These are phyloP conservation scores for Gymnocypris eckloni DNA, from an alignment of 2,797 vertebrate species.

Conservation along the genomic window DNA sequence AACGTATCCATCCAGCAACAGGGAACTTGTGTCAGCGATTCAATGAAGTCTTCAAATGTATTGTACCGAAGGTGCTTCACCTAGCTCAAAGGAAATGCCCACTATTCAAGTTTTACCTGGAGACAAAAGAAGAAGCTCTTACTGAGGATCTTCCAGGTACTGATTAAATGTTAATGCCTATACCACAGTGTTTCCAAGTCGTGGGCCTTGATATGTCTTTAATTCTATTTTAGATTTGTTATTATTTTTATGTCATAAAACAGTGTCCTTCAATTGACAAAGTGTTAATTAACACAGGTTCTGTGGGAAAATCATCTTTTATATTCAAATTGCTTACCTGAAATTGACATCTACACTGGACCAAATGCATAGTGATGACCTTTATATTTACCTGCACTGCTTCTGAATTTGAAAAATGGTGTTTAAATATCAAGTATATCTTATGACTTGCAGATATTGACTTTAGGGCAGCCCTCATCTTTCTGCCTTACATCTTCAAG, in stretches of 20 bases:
- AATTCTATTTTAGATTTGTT: constrained; percentile 20
- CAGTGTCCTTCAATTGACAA: neutral
- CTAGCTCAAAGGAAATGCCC: constrained; percentile 15
- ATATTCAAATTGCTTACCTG: constrained; percentile 4
- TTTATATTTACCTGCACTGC: neutral
- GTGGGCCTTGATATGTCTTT: neutral
- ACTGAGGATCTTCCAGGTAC: constrained; percentile 20
- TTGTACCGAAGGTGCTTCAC: constrained; percentile 17
- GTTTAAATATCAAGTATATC: neutral
- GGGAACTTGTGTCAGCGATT: constrained; percentile 11
- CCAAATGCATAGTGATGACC: neutral
- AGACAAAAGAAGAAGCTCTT: constrained; percentile 24
- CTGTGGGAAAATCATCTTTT: constrained; percentile 3
- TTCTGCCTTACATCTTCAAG: constrained; percentile 33
- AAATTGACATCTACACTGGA: constrained; percentile 9
- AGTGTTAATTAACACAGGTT: neutral
- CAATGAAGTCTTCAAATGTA: constrained; percentile 13
- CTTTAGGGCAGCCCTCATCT: constrained; percentile 19
- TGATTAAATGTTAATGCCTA: constrained; percentile 9
- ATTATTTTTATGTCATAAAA: constrained; percentile 20
- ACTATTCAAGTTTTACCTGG: constrained; percentile 5
- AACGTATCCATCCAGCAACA: constrained; percentile 12
- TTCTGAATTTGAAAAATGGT: neutral
- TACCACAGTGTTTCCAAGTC: too few relatives aligned
- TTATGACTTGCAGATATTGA: constrained; percentile 20